Conservation (phyloP, 2,797 vertebrate genomes). For the Bradypodion ventrale region DNA sequence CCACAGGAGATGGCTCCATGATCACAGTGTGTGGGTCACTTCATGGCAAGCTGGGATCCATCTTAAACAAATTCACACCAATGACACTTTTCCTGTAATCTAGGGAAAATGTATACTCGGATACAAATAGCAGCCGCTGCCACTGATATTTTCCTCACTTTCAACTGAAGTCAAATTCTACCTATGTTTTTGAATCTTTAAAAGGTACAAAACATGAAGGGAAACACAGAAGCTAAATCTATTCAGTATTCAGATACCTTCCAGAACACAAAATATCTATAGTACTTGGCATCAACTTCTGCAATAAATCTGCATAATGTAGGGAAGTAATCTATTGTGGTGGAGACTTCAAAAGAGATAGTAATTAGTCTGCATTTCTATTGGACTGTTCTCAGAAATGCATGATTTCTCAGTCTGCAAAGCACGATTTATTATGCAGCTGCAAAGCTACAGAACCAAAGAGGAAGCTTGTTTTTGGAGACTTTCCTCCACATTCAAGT, state of each 20-base stretch:
- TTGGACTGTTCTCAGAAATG: constrained; percentile 11
- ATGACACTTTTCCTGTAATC: too few relatives aligned
- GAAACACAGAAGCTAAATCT: background rate
- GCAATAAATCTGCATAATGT: constrained; percentile 18
- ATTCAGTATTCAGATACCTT: background rate
- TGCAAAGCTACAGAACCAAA: constrained; percentile 11
- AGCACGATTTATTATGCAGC: background rate
- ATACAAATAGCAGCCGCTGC: too few relatives aligned
- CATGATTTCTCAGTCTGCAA: background rate
- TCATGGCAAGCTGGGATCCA: too few relatives aligned
- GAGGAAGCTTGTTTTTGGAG: background rate
- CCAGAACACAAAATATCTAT: constrained; percentile 1
- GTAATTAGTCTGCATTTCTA: constrained; percentile 7
- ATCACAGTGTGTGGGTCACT: too few relatives aligned
- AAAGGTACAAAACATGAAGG: background rate
- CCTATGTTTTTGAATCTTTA: constrained; percentile 9
- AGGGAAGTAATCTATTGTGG: background rate
- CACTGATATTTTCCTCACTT: too few relatives aligned
- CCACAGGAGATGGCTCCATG: too few relatives aligned
- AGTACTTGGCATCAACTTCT: background rate
- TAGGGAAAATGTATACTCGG: too few relatives aligned
- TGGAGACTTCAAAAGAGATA: background rate
- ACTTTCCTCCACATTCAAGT: background rate
- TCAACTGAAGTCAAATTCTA: constrained; percentile 27
- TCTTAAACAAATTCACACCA: too few relatives aligned